Evolutionary conservation across 2,888 invertebrate genomes (phyloP).

Genomic region (Petrophora chlorosata): DNA sequence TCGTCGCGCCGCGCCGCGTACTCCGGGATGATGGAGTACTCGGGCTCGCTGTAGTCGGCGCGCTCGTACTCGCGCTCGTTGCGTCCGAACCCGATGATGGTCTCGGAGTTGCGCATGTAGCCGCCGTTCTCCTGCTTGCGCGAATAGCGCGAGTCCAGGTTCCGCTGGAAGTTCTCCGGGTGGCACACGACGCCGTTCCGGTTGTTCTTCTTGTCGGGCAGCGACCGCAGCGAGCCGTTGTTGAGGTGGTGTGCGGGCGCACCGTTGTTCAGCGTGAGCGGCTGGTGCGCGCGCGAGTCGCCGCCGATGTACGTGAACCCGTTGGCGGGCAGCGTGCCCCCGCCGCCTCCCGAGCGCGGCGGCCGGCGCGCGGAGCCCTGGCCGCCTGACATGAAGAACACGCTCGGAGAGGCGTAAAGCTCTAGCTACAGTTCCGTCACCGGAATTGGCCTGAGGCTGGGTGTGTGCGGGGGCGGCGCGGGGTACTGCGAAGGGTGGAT

Average conservation of each 20-base stretch:
- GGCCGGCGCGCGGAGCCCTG: conserved; percentile 79
- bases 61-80: conserved; percentile 57
- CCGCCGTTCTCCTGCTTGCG: conserved; percentile 81
- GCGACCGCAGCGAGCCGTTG: conserved; percentile 78
- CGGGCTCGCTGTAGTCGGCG: conserved; percentile 74
- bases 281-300: conserved; percentile 82
- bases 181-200: conserved; percentile 75
- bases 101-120: conserved; percentile 75
- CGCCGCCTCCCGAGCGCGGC: conserved; percentile 80
- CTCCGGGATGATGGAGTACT: conserved; percentile 80
- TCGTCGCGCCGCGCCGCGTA: conserved; percentile 64
- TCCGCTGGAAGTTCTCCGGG: conserved; percentile 79
- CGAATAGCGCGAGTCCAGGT: conserved; percentile 77
- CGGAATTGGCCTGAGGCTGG: conserved; percentile 88
- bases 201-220: conserved; percentile 77
- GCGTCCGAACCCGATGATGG: conserved; percentile 71
- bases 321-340: conserved; percentile 87
- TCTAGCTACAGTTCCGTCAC: conserved; percentile 98
- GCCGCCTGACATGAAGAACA: conserved; percentile 88
- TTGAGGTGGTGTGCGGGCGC: conserved; percentile 78
- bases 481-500: conserved; percentile 83
- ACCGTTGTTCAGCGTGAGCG: conserved; percentile 79
- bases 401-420: conserved; percentile 95
- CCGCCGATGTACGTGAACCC: conserved; percentile 91
- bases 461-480: conserved; percentile 76